Conservation (phyloP, 2,888 invertebrate genomes). For the Leuctra nigra region DNA sequence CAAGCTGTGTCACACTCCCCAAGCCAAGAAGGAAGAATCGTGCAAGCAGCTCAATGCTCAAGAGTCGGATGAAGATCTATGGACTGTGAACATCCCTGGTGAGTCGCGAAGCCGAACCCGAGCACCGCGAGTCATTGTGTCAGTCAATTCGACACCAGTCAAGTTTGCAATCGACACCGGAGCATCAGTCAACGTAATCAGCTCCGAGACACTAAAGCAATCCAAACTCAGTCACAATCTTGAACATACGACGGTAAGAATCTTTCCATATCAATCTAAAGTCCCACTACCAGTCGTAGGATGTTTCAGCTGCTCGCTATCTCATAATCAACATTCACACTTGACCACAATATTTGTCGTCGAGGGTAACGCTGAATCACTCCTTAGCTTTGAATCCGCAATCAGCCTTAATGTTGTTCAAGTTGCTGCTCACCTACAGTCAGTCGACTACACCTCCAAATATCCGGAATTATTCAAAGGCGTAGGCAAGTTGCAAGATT, state of each 20-base stretch:
- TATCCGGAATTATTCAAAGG: neutral
- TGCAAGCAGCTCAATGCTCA: too few species aligned
- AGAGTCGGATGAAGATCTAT: too few species aligned
- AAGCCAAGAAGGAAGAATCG: too few species aligned
- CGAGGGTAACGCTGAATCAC: neutral
- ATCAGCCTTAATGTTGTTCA: neutral
- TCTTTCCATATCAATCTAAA: neutral
- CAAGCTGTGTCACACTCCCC: too few species aligned
- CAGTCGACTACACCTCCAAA: neutral
- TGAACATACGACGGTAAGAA: neutral
- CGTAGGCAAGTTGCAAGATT: neutral
- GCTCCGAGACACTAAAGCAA: neutral
- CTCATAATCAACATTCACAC: neutral
- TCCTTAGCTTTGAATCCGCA: neutral
- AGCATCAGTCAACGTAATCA: neutral
- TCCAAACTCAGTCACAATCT: too few species aligned
- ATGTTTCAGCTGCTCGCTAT: neutral
- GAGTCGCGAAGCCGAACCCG: too few species aligned
- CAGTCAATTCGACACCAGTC: neutral
- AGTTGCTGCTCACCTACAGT: neutral
- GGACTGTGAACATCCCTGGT: too few species aligned
- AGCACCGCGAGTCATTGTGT: too few species aligned
- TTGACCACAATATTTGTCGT: neutral
- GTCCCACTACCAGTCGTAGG: neutral
- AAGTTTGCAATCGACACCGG: neutral